Base-by-base conservation (phyloP, 2,888 invertebrate species). In the Stenichneumon culpator region DNA sequence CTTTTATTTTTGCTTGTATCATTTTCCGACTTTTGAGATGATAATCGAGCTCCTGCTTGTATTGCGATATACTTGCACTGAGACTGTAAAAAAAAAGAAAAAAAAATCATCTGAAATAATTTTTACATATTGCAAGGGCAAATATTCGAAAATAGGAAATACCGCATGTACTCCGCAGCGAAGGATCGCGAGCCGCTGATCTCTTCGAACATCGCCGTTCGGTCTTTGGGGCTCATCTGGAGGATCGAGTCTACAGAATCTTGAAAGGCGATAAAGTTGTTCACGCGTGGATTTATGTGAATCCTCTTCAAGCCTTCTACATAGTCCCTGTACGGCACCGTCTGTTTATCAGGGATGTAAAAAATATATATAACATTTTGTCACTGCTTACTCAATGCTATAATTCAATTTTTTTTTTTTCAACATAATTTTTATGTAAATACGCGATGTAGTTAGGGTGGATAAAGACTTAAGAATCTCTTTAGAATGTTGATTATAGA, bases 201-300 rank as follows among this genome's bases (percentile, higher is more conserved):
- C 95, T 99, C 98, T 93, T 99, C 99, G 95, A 99, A 99, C 52
- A 99, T 95, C 0, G 96, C 96, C 0, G 99, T 99, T 92, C 99
- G 96, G 94, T 99, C 99, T 92, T 99, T 99, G 0, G 99, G 98
- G 94, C 98, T 99, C 95, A 99, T 99, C 98, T 99, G 99, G 9
- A 99, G 99, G 88, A 99, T 98, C 86, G 97, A 98, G 94, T 99
- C 99, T 0, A 99, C 98, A 4, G 98, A 98, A 0, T 99, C 99
- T 96, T 99, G 99, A 94, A 99, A 99, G 1, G 99, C 99, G 50
- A 99, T 95, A 94, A 99, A 99, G 94, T 99, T 99, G 94, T 99
- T 99, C 0, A 98, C 98, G 93, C 99, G 50, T 3, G 52, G 2
- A 22, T 52, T 39, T 2, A 83, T 39, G n/a, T 47, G 63, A 1